phyloP scores from a whole-genome alignment of 2,113 vertebrate genomes.

The Argyrosomus japonicus region DNA sequence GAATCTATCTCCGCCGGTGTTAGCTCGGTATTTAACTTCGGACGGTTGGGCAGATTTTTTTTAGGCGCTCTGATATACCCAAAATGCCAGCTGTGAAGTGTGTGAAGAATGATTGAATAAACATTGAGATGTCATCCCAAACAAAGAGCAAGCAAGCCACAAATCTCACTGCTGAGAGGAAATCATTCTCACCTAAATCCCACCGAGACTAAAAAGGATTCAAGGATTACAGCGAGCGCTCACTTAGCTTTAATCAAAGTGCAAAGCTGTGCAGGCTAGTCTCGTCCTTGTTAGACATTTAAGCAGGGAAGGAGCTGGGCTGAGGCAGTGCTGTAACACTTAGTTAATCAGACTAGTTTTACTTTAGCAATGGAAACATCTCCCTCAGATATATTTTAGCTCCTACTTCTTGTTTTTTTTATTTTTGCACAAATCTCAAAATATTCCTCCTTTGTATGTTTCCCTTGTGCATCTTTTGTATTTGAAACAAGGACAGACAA shows the following conservation, averaged over 20 bases:
- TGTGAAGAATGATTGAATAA: slow-evolving; percentile 51
- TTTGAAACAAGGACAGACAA: slow-evolving; percentile 48
- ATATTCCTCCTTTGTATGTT: slow-evolving; percentile 25
- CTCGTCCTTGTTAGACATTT: slow-evolving; percentile 66
- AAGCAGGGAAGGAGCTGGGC: slow-evolving; percentile 30
- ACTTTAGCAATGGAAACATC: slow-evolving; percentile 34
- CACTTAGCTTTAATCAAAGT: slow-evolving; percentile 79
- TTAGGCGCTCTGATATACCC: slow-evolving; percentile 18
- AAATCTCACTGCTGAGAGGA: slow-evolving; percentile 67
- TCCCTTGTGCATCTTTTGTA: slow-evolving; percentile 32
- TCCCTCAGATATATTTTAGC: slow-evolving; percentile 17
- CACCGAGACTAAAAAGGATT: slow-evolving; percentile 73
- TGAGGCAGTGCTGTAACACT: slow-evolving; percentile 29
- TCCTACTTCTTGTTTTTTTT: background rate
- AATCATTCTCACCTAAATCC: slow-evolving; percentile 78
- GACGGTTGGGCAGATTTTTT: slow-evolving; percentile 35
- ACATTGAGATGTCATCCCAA: slow-evolving; percentile 67
- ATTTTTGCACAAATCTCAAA: slow-evolving; percentile 19
- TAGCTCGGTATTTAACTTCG: slow-evolving; percentile 27
- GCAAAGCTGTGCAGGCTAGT: slow-evolving; percentile 63
- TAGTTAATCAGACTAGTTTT: slow-evolving; percentile 46
- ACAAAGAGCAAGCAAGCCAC: slow-evolving; percentile 56
- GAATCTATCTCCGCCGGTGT: slow-evolving; percentile 2
- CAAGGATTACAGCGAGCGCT: slow-evolving; percentile 75
- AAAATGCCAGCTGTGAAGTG: slow-evolving; percentile 32